Base-by-base conservation (phyloP, 2,113 vertebrate species). In the Hydrochoerus hydrochaeris region DNA sequence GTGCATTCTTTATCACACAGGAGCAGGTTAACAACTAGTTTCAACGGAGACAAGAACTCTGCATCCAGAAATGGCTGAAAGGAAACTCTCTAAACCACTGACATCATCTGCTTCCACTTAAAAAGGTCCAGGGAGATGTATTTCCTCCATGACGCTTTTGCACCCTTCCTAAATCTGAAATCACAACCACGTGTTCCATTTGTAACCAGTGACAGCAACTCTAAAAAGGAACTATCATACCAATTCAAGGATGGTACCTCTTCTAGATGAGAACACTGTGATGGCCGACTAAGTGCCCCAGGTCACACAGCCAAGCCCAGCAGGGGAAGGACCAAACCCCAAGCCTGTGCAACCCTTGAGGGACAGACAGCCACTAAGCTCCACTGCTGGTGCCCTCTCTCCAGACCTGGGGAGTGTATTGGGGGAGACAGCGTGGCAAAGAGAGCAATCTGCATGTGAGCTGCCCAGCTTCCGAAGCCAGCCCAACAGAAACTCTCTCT, bases 171-270 rank as follows among this genome's bases (percentile, higher is more conserved):
- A 30, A 44, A 84, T 49, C 32, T 3, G 83, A 24, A 71, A 30
- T 1, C 2, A 35, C 0, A 19, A 14, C 4, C 17, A 10, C 0
- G 20, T 20, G 0, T n/a, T 30, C 7, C 22, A 63, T 57, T 14
- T 16, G 9, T 41, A 78, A 44, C 32, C 22, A 35, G 6, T 19
- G 4, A 77, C 24, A 38, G 7, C n/a, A 84, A 44, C 49, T 28
- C 30, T 16, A 11, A n/a, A 46, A 78, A 30, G n/a, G n/a, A 17
- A 88, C 46, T 57, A 49, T 20, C 6, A 11, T 81, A 28, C 32
- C 11, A 73, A 28, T 20, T 16, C 63, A 58, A 71, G 26, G 7
- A 30, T 14, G 12, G 8, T 41, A 2, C 35, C 32, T 71, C 22
- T 69, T 58, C 22, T 35, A n/a, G 62, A 71, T 11, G 13, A 94